Base-by-base conservation (phyloP, 2,113 vertebrate species). In the Festucalex cinctus region DNA sequence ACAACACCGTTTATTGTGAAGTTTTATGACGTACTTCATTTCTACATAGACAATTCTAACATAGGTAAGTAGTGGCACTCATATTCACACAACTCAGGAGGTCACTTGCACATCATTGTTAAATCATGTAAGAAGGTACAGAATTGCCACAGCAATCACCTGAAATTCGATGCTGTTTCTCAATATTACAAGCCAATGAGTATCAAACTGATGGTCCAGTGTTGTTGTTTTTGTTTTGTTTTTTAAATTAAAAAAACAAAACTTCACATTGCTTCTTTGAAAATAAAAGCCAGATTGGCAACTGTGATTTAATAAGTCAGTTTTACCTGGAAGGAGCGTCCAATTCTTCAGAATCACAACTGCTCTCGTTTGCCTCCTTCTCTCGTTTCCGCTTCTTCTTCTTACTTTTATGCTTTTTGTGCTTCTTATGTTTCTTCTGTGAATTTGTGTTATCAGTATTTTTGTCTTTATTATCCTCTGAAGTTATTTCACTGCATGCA, bases 371-470 rank as follows among this genome's bases (percentile, higher is more conserved):
- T 71, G 92, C 91, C 77, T 90, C 94, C 92, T 94, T 94, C 71
- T 91, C 93, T 84, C 94, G 94, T 78, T 94, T 94, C 82, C 86
- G 94, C 82, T 91, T 95, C 84, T 95, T 98, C 85, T 95, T 97
- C 82, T 96, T 96, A 68, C 93, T 96, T 91, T 96, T 99, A 87
- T 97, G 95, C 77, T 95, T 96, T 85, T 98, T 99, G 82, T 94
- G 94, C 63, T 96, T 97, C 82, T 95, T 96, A 32, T 93, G 93
- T 77, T 94, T 95, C 77, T 94, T 95, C 7, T 82, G 92, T 54
- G 92, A 91, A 63, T 88, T 85, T 74, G 92, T 87, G 79, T 81
- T 28, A 28, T 89, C 77, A 88, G 93, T 75, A 91, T 91, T 67
- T 9, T 63, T 70, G 64, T 74, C 37, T 73, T 46, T 48, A 28